Conservation (phyloP, 2,888 invertebrate genomes). For the Drosophila hamatofila region DNA sequence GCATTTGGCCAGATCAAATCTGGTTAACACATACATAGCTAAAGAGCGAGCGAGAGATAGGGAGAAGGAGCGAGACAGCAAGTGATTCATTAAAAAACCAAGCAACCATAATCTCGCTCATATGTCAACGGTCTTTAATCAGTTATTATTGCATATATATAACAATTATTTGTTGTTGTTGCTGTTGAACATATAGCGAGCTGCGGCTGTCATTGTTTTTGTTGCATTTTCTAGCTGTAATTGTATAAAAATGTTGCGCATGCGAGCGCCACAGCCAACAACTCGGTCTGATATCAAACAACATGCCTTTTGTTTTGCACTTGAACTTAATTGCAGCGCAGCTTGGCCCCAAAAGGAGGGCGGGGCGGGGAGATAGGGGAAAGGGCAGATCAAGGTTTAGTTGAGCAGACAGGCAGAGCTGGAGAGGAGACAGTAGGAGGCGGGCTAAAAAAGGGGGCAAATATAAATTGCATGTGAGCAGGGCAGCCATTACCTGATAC, state of each 20-base stretch:
- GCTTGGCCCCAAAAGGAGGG: constrained; percentile 10
- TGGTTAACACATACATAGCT: constrained; percentile 12
- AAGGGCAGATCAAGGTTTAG: constrained; percentile 49
- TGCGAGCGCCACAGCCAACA: constrained; percentile 27
- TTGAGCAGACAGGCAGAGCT: constrained; percentile 20
- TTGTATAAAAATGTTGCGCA: constrained; percentile 69
- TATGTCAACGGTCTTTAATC: constrained; percentile 67
- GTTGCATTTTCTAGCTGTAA: constrained; percentile 47
- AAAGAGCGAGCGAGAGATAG: not conserved
- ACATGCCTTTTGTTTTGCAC: constrained; percentile 78
- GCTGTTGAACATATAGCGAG: constrained; percentile 5
- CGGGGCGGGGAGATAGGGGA: not conserved
- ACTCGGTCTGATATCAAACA: constrained; percentile 71
- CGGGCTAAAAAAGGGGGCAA: constrained; percentile 36
- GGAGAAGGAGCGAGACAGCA: not conserved
- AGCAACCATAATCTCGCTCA: constrained; percentile 39
- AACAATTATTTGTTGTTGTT: constrained; percentile 38
- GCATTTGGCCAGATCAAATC: constrained; percentile 31
- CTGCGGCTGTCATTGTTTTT: constrained; percentile 24
- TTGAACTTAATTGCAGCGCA: constrained; percentile 75
- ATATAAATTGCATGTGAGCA: constrained; percentile 79
- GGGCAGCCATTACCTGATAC: constrained; percentile 72
- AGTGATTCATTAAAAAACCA: constrained; percentile 33
- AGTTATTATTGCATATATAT: constrained; percentile 62
- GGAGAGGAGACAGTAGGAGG: constrained; percentile 6